Percentiles rank a stretch among this genome's conserved stretches.
phyloP scores from a whole-genome alignment of 2,888 invertebrate genomes.

The Tillus elongatus region DNA sequence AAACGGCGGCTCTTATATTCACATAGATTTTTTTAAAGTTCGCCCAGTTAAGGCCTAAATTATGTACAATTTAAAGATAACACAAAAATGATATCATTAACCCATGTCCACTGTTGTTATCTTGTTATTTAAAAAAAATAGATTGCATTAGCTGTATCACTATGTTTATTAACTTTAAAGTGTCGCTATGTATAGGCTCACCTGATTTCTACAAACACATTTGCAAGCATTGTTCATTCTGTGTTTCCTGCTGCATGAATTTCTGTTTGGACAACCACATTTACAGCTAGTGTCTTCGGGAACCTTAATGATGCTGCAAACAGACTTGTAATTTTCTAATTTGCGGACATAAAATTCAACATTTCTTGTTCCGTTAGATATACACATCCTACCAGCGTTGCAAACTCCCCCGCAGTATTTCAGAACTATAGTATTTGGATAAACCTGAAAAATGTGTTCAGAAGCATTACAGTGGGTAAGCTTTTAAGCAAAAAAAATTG shows the following conservation, averaged over 20 bases:
- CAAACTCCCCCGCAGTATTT: conserved; percentile 34
- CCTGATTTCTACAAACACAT: conserved; percentile 32
- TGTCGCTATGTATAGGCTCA: too few relatives aligned
- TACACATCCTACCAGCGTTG: conserved; percentile 27
- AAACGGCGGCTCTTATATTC: too few relatives aligned
- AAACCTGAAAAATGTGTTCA: conserved; percentile 28
- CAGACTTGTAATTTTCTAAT: conserved; percentile 11
- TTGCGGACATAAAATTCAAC: conserved; percentile 25
- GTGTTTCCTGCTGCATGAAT: conserved; percentile 26
- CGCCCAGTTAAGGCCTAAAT: too few relatives aligned
- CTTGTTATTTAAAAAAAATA: too few relatives aligned
- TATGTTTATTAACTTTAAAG: too few relatives aligned
- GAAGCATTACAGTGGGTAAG: too few relatives aligned
- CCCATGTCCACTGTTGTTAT: too few relatives aligned
- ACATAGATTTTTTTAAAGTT: too few relatives aligned
- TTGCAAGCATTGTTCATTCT: conserved; percentile 29
- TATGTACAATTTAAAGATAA: too few relatives aligned
- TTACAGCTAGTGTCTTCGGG: conserved; percentile 30
- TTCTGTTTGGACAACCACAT: conserved; percentile 29
- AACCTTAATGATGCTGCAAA: conserved; percentile 29
- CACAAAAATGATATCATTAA: too few relatives aligned
- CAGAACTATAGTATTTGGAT: conserved; percentile 31
- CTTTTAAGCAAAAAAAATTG: too few relatives aligned
- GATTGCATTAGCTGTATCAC: too few relatives aligned
- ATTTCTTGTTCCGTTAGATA: conserved; percentile 22